These are phyloP conservation scores for Ennomos fuscantarius DNA, from an alignment of 2,888 invertebrate species.

Conservation along the genomic window DNA sequence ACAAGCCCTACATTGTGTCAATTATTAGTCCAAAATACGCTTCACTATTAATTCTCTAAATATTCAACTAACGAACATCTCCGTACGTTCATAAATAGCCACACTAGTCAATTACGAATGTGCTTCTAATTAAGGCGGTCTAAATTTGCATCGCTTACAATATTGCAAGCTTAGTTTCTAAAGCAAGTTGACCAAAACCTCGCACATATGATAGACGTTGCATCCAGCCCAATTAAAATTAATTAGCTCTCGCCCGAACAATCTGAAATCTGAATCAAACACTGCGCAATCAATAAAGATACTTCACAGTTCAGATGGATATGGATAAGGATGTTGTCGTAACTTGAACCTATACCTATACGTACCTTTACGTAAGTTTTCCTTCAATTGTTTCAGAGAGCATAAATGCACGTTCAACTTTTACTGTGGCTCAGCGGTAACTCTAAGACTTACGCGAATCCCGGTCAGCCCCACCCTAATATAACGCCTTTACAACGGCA, in stretches of 20 bases:
- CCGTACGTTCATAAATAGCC: background rate
- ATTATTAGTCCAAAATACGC: too few relatives aligned
- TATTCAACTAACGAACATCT: background rate
- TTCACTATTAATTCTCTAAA: background rate
- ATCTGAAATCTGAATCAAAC: too few relatives aligned
- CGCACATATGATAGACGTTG: slow-evolving; percentile 27
- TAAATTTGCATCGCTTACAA: slow-evolving; percentile 23
- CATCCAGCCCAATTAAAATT: slow-evolving; percentile 75
- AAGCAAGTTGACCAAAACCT: slow-evolving; percentile 30
- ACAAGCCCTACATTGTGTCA: too few relatives aligned
- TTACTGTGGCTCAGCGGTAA: too few relatives aligned
- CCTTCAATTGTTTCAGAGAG: too few relatives aligned
- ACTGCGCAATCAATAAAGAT: slow-evolving; percentile 76
- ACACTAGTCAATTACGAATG: slow-evolving; percentile 8
- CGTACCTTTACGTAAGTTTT: too few relatives aligned
- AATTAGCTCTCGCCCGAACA: slow-evolving; percentile 81
- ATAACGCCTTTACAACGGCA: too few relatives aligned
- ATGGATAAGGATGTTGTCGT: slow-evolving; percentile 23
- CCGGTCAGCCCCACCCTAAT: too few relatives aligned
- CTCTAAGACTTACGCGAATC: too few relatives aligned
- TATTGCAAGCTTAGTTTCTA: slow-evolving; percentile 30
- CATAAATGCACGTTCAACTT: too few relatives aligned
- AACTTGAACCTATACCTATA: too few relatives aligned
- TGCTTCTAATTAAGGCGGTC: slow-evolving; percentile 23
- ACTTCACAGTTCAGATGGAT: slow-evolving; percentile 74